phyloP scores from a whole-genome alignment of 1,140 invertebrate genomes.

The Lycorma delicatula region DNA sequence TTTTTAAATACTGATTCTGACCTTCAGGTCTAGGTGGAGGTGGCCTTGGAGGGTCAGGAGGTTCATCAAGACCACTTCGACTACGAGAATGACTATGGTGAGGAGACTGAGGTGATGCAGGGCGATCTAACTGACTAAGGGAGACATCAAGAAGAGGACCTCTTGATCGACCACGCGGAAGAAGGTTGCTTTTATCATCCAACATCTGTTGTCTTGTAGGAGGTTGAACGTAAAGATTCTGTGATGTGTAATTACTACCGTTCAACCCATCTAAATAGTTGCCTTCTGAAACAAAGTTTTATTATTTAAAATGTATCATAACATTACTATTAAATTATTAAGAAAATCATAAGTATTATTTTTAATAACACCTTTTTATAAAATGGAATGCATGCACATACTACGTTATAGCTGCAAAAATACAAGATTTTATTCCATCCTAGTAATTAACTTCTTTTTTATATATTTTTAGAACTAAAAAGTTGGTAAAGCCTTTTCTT shows the following conservation, averaged over 20 bases:
- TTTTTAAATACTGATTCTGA: slow-evolving; percentile 32
- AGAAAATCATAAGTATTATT: too few relatives aligned
- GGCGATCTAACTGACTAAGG: slow-evolving; percentile 50
- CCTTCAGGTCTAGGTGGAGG: slow-evolving; percentile 77
- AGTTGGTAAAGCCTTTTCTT: too few relatives aligned
- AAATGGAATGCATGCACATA: too few relatives aligned
- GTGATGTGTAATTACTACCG: slow-evolving; percentile 61
- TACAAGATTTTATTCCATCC: too few relatives aligned
- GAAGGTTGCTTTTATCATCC: slow-evolving; percentile 62
- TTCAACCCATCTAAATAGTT: slow-evolving; percentile 36
- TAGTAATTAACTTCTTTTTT: too few relatives aligned
- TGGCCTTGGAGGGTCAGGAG: slow-evolving; percentile 62
- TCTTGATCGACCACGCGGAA: slow-evolving; percentile 55
- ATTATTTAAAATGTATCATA: background rate
- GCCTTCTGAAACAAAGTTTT: slow-evolving; percentile 25
- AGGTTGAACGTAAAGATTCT: slow-evolving; percentile 86
- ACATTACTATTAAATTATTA: too few relatives aligned
- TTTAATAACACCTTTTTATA: too few relatives aligned
- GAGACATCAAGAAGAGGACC: slow-evolving; percentile 58
- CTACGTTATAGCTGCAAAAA: too few relatives aligned
- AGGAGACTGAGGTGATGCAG: slow-evolving; percentile 31
- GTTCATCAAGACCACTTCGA: slow-evolving; percentile 31
- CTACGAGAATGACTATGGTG: slow-evolving; percentile 25
- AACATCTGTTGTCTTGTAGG: slow-evolving; percentile 50
- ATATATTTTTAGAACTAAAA: too few relatives aligned